These are phyloP conservation scores for Cyanoderma ruficeps DNA, from an alignment of 2,113 vertebrate genomes.

Conservation along the genomic window DNA sequence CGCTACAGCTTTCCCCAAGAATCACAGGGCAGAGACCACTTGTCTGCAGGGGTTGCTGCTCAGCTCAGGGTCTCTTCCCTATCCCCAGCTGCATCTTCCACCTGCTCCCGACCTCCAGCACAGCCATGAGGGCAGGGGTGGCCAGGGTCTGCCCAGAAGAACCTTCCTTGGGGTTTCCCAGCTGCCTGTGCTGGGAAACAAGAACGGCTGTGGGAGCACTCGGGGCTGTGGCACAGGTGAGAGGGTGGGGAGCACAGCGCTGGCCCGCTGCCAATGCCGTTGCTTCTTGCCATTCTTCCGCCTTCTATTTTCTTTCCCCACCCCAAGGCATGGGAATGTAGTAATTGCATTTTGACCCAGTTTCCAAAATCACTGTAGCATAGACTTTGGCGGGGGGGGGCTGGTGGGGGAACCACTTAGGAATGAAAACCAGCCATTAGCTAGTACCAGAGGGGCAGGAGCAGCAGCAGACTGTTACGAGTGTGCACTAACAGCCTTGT, in stretches of 20 bases:
- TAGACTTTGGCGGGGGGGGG: not conserved
- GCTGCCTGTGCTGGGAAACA: not conserved
- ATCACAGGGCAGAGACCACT: not conserved
- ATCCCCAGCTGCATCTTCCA: too few species aligned
- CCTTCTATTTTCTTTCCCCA: conserved; percentile 7
- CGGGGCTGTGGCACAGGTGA: not conserved
- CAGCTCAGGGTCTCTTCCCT: fast-evolving
- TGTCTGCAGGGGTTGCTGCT: not conserved
- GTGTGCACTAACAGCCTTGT: not conserved
- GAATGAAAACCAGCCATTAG: conserved; percentile 10
- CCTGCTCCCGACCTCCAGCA: not conserved
- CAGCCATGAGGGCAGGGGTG: not conserved
- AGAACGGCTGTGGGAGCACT: not conserved
- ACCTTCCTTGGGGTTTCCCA: not conserved
- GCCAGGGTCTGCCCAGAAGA: not conserved
- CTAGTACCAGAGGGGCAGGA: not conserved
- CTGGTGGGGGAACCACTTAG: not conserved
- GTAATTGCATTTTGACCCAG: conserved; percentile 40
- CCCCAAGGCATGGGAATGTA: conserved; percentile 39
- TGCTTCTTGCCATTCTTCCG: conserved; percentile 14
- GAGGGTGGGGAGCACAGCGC: fast-evolving
- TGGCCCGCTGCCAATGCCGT: not conserved
- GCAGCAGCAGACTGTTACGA: not conserved
- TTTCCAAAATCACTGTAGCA: conserved; percentile 43
- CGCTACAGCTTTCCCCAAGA: not conserved